Evolutionary conservation across 2,113 vertebrate genomes (phyloP).

Genomic region (Mormyrus iriodes): DNA sequence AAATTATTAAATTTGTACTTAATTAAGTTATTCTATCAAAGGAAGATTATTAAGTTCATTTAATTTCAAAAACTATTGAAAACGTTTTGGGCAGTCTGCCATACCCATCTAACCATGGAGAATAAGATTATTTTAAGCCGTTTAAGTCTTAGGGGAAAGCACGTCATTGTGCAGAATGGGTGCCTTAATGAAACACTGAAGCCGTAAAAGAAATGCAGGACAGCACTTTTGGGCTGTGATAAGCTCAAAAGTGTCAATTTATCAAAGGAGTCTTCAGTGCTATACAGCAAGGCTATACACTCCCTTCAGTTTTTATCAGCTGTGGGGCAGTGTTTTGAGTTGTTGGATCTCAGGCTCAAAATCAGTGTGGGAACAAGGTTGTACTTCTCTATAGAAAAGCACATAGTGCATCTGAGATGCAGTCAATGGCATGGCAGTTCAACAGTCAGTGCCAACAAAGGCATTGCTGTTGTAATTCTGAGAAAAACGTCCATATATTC

Average conservation of each 20-base stretch:
- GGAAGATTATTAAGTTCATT: conserved; percentile 47
- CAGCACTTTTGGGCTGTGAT: neutral
- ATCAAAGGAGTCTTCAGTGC: neutral
- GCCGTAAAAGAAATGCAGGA: neutral
- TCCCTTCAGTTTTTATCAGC: neutral
- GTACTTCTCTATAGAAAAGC: neutral
- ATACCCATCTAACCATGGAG: conserved; percentile 43
- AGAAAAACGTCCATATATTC: neutral
- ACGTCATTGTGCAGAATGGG: conserved; percentile 36
- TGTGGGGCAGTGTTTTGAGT: neutral
- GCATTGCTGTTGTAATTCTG: neutral
- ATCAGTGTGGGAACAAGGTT: neutral
- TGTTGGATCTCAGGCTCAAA: neutral
- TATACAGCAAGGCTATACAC: neutral
- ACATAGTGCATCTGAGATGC: neutral
- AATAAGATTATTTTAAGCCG: conserved; percentile 58
- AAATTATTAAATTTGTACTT: conserved; percentile 43
- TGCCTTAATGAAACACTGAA: conserved; percentile 36
- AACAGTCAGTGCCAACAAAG: neutral
- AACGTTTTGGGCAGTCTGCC: conserved; percentile 40
- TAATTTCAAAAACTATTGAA: conserved; percentile 43
- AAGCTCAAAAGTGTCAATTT: neutral
- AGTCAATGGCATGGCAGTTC: neutral
- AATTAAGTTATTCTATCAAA: conserved; percentile 43
- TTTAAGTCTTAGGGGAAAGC: conserved; percentile 36